Base-by-base conservation (phyloP, 1,140 invertebrate species). In the Rhopalosiphum padi region DNA sequence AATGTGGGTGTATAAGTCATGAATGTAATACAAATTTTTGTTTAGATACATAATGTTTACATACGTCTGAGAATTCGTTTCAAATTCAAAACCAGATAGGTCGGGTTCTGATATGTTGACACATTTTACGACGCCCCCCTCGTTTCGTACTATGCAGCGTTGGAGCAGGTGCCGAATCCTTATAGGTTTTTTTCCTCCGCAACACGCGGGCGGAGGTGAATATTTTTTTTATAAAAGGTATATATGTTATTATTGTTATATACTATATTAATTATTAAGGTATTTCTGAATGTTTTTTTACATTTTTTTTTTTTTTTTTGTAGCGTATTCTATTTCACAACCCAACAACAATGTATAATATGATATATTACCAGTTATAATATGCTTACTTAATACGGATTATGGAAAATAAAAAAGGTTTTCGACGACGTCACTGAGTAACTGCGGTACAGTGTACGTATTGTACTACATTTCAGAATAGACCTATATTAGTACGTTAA, bases 111-210 rank as follows among this genome's bases (percentile, higher is more conserved):
- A 88, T 88, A 48, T 46, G 86, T 51, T 88, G 85, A 88, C 86
- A 88, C 86, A 35, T 88, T 51, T 88, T 51, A 88, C 46, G 46
- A 88, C 86, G 86, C 46, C 86, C 46, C 43, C n/a, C 60, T 77
- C 4, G 60, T 77, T 77, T 77, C 30, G 60, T n/a, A n/a, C 60
- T 18, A 11, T 25, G 11, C 43, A 30, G 30, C 25, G 37, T 85
- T 18, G 43, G 60, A 68, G 83, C 85, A 87, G 86, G 86, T 48
- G 86, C 86, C 86, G 86, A 88, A 88, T n/a, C n/a, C 25, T 48
- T 87, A n/a, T n/a, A 9, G 41, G 8, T 35, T 48, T 88, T 88
- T 85, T 85, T 88, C 3, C n/a, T 87, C 15, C 0, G 15, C 11
- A 46, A 15, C 37, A 85, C 22, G 3, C 85, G 6, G n/a, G 2